Base-by-base conservation (phyloP, 1,140 invertebrate species). In the Drosophila baimaii region DNA sequence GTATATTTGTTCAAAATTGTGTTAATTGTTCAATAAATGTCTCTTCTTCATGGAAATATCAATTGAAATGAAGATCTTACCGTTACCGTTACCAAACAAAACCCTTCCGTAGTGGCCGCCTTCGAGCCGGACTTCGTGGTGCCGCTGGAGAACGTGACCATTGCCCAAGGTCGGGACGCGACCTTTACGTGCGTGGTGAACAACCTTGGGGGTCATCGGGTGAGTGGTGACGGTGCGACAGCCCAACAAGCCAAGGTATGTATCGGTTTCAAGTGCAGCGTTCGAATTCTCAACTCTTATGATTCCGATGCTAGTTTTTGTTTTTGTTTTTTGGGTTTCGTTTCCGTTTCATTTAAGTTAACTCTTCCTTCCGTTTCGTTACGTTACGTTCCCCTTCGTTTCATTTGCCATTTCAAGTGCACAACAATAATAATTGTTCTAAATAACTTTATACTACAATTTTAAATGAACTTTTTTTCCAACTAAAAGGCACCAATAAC, bases 201-300 rank as follows among this genome's bases (percentile, higher is more conserved):
- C 93, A 97, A 97, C 94, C 95, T 98, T 90, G 96, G 96, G 91
- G 96, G 96, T 95, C 96, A 97, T 94, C 96, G 96, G 96, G 96
- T 97, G 96, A 96, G 96, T 97, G 95, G 95, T 94, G 96, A 96
- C 93, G 81, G 85, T 89, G 57, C 84, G 69, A 94, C 95, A 94
- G 94, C 94, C 91, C 51, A 54, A 19, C 92, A 92, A 92, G 94
- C 94, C 94, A 95, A 95, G 95, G 95, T 95, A 95, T 95, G 95
- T 95, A 95, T 95, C 93, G 92, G 93, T 92, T 93, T 92, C 89
- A 77, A 79, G 52, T 65, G 65, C 75, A 85, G 86, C 81, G 72
- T 77, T 83, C 51, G 78, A 61, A 44, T 75, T 77, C 19, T 68
- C 47, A 19, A 15, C 55, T 66, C 27, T 57, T 54, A n/a, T n/a